Conservation (phyloP, 2,797 vertebrate genomes). For the Channa striata region DNA sequence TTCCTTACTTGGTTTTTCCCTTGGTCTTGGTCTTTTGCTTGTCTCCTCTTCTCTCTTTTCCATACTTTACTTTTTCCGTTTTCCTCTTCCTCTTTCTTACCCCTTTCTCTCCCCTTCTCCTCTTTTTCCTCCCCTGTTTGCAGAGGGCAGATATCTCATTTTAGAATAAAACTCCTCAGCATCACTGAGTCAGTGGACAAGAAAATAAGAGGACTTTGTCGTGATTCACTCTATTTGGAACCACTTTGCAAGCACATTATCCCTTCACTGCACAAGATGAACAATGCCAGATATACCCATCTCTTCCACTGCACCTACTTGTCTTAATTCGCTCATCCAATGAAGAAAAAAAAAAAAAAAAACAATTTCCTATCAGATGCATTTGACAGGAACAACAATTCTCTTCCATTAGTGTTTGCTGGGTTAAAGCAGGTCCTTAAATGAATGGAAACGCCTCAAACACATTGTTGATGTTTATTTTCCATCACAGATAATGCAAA, state of each 20-base stretch:
- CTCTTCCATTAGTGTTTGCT: slow-evolving; percentile 50
- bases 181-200: slow-evolving; percentile 52
- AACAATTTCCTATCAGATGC: slow-evolving; percentile 7
- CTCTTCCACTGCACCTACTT: slow-evolving; percentile 15
- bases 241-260: slow-evolving; percentile 64
- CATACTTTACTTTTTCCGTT: background rate
- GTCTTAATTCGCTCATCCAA: slow-evolving; percentile 1
- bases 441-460: slow-evolving; percentile 61
- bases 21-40: rapidly evolving
- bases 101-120: background rate
- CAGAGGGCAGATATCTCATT: slow-evolving; percentile 20
- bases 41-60: too few relatives aligned
- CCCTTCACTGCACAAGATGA: slow-evolving; percentile 39
- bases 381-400: slow-evolving; percentile 7
- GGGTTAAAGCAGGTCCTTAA: slow-evolving; percentile 46
- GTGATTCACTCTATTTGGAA: slow-evolving; percentile 62
- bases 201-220: slow-evolving; percentile 59
- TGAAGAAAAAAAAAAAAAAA: slow-evolving; percentile 8
- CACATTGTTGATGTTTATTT: slow-evolving; percentile 47
- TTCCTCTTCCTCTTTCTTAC: background rate
- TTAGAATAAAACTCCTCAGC: slow-evolving; percentile 29
- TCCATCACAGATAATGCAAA: slow-evolving; percentile 42
- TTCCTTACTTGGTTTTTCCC: background rate
- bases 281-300: slow-evolving; percentile 35
- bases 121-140: background rate